phyloP scores from a whole-genome alignment of 2,888 invertebrate genomes.

The Hyposoter dolosus region DNA sequence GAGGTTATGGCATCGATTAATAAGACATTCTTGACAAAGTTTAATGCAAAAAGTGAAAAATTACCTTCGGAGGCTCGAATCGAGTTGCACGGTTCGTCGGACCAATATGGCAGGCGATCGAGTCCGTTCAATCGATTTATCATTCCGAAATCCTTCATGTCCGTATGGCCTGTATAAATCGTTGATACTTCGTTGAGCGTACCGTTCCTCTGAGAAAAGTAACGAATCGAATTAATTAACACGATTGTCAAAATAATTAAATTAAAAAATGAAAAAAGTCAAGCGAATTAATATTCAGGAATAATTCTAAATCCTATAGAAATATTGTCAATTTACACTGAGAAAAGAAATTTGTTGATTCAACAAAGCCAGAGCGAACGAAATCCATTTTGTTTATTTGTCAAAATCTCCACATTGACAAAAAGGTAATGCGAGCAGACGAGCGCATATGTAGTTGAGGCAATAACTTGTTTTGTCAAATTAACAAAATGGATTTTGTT shows the following conservation, averaged over 20 bases:
- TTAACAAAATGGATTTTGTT: too few relatives aligned
- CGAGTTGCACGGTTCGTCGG: slow-evolving; percentile 89
- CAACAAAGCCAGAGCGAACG: too few relatives aligned
- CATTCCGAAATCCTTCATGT: slow-evolving; percentile 93
- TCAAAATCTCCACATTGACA: too few relatives aligned
- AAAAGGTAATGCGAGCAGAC: too few relatives aligned
- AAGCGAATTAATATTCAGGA: too few relatives aligned
- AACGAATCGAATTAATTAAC: not conserved
- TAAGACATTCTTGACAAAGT: too few relatives aligned
- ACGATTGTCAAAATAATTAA: not conserved
- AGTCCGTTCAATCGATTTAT: slow-evolving; percentile 91
- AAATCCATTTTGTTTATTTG: too few relatives aligned
- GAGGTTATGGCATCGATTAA: not conserved
- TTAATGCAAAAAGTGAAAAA: not conserved
- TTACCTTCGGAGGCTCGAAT: slow-evolving; percentile 85
- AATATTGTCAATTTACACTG: not conserved
- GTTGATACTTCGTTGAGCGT: slow-evolving; percentile 92
- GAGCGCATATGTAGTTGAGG: too few relatives aligned
- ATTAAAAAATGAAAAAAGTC: not conserved
- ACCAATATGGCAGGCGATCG: slow-evolving; percentile 92
- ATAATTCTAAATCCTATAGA: not conserved
- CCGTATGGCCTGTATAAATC: slow-evolving; percentile 90
- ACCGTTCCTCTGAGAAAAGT: slow-evolving; percentile 89
- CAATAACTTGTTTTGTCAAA: too few relatives aligned
- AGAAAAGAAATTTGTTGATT: too few relatives aligned